Evolutionary conservation across 2,888 invertebrate genomes (phyloP), one percentile per base, ranked within the genome.

Genomic region (Dromius quadrimaculatus): DNA sequence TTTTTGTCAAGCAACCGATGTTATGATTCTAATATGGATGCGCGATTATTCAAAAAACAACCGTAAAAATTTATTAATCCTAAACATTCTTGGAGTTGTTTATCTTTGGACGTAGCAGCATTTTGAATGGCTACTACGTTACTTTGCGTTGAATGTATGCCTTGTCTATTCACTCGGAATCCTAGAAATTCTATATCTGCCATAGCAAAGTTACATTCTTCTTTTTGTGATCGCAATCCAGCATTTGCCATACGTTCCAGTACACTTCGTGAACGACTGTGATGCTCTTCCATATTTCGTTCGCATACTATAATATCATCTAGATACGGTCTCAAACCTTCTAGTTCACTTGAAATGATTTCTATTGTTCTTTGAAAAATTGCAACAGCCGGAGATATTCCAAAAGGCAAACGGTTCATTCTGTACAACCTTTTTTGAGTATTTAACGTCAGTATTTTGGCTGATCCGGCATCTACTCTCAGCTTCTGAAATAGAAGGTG

Each of bases 381-480:
- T 2, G 57, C 72, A 8, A 74, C 73, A 1, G 73, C 74, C 1
- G 72, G 36, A 6, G 69, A 72, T 13, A 76, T 74, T 5, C 76
- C 75, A 65, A 75, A 75, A 47, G 75, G 76, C 11, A 77, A 65
- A 1, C 76, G 71, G 4, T 38, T 74, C n/a, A 75, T 73, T 17
- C 57, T 47, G 57, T 76, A 79, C 2, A 78, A 71, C 0, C 78
- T 79, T 57, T 75, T 76, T 61, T 78, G 78, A 1, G 79, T 80
- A 11, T 73, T 75, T 6, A 79, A 76, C 0, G 78, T 79, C 5
- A 73, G 75, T 6, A 76, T 68, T 22, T 75, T 69, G 23, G 78
- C 74, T 1, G 79, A 75, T 65, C 76, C 73, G 15, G 79, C 75
- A 65, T 78, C 77, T 2, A 80, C 72, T 6, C 54, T 45, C 11